Base-by-base conservation (phyloP, 2,113 vertebrate species). In the Entosphenus tridentatus region DNA sequence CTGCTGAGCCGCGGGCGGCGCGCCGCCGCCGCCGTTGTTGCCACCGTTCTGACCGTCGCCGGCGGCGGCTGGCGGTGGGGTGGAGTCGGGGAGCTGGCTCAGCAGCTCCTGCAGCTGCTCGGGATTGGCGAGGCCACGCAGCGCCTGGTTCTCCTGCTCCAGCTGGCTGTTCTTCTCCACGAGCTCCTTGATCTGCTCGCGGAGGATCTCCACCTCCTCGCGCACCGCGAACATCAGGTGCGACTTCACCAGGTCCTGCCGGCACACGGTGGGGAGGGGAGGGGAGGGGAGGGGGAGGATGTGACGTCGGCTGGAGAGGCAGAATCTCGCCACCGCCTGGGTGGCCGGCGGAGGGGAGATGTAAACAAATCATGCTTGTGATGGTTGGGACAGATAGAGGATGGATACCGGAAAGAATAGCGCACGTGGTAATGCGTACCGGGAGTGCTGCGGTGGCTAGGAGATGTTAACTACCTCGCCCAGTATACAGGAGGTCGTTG, bases 221-320 rank as follows among this genome's bases (percentile, higher is more conserved):
- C 81, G 80, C 56, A 86, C 83, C 0, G 82, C 81, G 69, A 82
- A 78, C 79, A 86, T 82, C 76, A 86, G 75, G 75, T 86, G 84
- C 73, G 78, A 82, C 73, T 85, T 85, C 57, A 84, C 83, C 77
- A 86, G 77, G 73, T 86, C 83, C 84, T 85, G 71, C 11, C 17
- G 57, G 9, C 21, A 10, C 54, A 55, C 10, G 17, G 6, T 13
- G 12, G 13, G 12, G 17, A 11, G 68, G 16, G 12, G 21, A 55
- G 59, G 11, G 70, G 10, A 65, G 12, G 16, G 9, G 8, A 8
- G 57, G 56, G 57, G 39, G 62, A 16, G 65, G 57, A 16, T 12
- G 56, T 2, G 9, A 17, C 13, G 11, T n/a, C 9, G 12, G 57
- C n/a, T 12, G 10, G 16, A 70, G 57, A 2, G 56, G 8, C 12